Evolutionary conservation across 2,888 invertebrate genomes (phyloP).

Genomic region (Diadegma fenestrale): DNA sequence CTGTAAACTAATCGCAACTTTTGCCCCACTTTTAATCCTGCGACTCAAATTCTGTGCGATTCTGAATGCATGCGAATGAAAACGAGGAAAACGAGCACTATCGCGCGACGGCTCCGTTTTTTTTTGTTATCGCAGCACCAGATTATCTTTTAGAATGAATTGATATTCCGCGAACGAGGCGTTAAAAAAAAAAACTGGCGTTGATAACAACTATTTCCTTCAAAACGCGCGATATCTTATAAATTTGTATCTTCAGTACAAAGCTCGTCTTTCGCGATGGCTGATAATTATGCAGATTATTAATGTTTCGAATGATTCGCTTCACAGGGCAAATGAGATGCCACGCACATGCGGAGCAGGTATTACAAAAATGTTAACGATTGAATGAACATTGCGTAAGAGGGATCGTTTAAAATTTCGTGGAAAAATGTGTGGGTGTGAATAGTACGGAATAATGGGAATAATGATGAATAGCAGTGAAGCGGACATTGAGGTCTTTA

Average conservation of each 20-base stretch:
- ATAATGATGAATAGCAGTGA: slow-evolving; percentile 73
- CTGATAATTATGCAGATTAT: not conserved
- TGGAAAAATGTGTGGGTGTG: slow-evolving; percentile 44
- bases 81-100: not conserved
- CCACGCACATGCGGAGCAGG: not conserved
- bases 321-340: not conserved
- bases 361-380: not conserved
- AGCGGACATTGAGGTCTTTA: slow-evolving; percentile 73
- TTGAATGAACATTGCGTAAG: not conserved
- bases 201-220: not conserved
- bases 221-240: not conserved
- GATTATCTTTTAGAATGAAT: not conserved
- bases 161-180: not conserved
- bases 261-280: not conserved
- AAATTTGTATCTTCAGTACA: not conserved
- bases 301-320: not conserved
- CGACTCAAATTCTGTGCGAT: not conserved
- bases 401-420: slow-evolving; percentile 7
- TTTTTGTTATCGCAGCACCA: not conserved
- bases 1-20: not conserved
- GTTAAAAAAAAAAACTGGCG: not conserved
- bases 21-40: not conserved
- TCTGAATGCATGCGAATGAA: not conserved
- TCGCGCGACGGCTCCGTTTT: not conserved
- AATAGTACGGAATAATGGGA: slow-evolving; percentile 44